These are phyloP conservation scores for Melanerpes aurifrons DNA, from an alignment of 2,113 vertebrate genomes.

Conservation along the genomic window DNA sequence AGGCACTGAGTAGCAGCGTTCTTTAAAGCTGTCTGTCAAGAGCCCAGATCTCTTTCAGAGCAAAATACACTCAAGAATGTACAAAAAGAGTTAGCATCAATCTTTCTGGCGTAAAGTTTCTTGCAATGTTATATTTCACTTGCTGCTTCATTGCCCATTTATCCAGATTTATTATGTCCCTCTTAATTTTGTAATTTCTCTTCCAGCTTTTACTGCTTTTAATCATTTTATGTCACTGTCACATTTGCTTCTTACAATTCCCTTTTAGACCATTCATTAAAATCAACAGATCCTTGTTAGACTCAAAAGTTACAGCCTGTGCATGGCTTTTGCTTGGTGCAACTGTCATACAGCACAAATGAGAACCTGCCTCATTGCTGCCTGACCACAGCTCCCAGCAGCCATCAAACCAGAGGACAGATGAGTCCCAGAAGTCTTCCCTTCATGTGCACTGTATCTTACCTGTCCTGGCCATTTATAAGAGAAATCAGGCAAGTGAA, in stretches of 20 bases:
- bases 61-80: background rate
- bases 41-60: background rate
- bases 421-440: background rate
- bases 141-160: background rate
- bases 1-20: background rate
- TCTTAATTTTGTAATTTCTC: slow-evolving; percentile 16
- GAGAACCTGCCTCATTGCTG: background rate
- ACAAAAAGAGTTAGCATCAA: background rate
- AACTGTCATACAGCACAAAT: background rate
- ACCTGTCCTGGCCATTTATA: background rate
- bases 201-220: slow-evolving; percentile 4
- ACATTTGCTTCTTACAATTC: background rate
- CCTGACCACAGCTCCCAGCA: background rate
- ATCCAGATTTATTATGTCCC: background rate
- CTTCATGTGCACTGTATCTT: background rate
- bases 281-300: background rate
- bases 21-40: background rate
- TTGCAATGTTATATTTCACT: background rate
- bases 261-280: slow-evolving; percentile 7
- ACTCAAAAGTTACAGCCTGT: background rate
- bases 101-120: background rate
- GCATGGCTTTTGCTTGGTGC: background rate
- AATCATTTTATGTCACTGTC: background rate
- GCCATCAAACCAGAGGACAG: background rate
- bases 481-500: background rate